phyloP scores from a whole-genome alignment of 2,113 vertebrate genomes.

The Elgaria multicarinata region DNA sequence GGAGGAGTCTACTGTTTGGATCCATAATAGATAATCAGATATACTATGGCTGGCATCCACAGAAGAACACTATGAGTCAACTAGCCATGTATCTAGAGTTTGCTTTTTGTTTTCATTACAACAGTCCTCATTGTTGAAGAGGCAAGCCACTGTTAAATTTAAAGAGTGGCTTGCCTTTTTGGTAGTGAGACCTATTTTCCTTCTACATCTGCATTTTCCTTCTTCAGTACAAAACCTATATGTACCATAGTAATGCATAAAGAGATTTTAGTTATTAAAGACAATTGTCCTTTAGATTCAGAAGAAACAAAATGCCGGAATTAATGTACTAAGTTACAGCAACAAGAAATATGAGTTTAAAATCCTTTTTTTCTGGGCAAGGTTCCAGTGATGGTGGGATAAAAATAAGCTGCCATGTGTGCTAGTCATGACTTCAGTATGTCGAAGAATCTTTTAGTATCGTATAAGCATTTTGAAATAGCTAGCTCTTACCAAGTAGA shows the following conservation, averaged over 20 bases:
- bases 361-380: background rate
- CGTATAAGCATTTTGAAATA: background rate
- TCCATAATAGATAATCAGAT: no score
- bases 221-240: background rate
- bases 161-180: background rate
- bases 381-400: background rate
- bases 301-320: background rate
- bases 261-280: background rate
- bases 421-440: background rate
- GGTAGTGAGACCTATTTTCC: background rate
- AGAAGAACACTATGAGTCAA: background rate
- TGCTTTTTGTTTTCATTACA: background rate
- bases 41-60: no score
- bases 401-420: background rate
- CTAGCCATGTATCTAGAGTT: background rate
- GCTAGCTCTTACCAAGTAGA: background rate
- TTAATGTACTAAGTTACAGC: accelerated
- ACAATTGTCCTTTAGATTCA: background rate
- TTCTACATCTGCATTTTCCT: background rate
- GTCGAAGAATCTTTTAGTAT: background rate
- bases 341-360: background rate
- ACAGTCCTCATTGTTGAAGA: background rate
- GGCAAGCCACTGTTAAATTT: background rate
- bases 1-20: background rate
- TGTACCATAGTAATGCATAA: background rate